Evolutionary conservation across 2,797 vertebrate genomes (phyloP).

Genomic region (Moxostoma hubbsi): DNA sequence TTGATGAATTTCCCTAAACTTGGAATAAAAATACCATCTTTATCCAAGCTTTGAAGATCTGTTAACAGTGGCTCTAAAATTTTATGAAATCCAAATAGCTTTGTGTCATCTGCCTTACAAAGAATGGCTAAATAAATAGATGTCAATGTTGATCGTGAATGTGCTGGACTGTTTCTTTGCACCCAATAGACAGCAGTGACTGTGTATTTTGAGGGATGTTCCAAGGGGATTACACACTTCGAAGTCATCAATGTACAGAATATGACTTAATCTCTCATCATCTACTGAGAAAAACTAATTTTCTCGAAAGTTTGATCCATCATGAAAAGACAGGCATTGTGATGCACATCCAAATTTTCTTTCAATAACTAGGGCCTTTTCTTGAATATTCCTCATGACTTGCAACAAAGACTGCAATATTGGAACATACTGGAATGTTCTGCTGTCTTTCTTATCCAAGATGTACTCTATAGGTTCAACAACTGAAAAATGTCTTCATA

Average conservation of each 20-base stretch:
- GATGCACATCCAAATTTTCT: background rate
- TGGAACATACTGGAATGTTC: too few species aligned
- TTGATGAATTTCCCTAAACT: background rate
- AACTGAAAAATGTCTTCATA: too few species aligned
- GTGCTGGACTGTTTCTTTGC: background rate
- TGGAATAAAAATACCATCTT: slow-evolving; percentile 3
- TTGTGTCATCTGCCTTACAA: background rate
- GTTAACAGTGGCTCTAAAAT: background rate
- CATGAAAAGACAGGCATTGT: background rate
- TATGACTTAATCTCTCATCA: background rate
- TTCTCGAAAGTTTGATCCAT: background rate
- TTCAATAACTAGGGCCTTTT: background rate
- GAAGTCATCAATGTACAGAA: background rate
- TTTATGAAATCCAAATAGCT: background rate
- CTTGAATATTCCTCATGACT: too few species aligned
- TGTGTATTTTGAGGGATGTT: background rate
- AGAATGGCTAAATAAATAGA: background rate
- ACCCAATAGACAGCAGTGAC: background rate
- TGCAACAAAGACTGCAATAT: too few species aligned
- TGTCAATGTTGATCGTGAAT: background rate
- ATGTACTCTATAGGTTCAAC: too few species aligned
- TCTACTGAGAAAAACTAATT: background rate
- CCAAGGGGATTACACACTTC: background rate
- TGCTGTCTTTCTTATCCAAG: too few species aligned
- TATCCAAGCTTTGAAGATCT: background rate